Evolutionary conservation across 1,140 invertebrate species (phyloP), one percentile per base, ranked within the genome.

Genomic region (Philaenus spumarius): DNA sequence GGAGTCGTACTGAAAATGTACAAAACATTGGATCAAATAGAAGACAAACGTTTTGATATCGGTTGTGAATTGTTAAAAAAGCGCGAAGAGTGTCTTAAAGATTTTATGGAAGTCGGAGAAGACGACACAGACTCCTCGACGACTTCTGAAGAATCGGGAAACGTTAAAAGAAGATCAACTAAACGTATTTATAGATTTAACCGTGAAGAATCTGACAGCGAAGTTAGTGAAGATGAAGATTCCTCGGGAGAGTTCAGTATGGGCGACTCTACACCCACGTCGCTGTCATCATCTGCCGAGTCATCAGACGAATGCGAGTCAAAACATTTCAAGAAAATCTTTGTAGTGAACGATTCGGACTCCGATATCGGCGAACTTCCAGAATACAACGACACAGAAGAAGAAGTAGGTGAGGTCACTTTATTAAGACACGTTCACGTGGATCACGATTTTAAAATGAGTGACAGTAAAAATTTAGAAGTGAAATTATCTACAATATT

Each of bases 1-100:
- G 40, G 57, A 34, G 61, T 62, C 7, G 62, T 61, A 22, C 50
- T 63, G 14, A 63, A 63, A 54, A 26, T 57, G 40, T 63, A 60
- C 42, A 60, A 60, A 30, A 54, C 17, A 4, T 23, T 62, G 9
- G 61, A 60, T n/a, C 23, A 24, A 7, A 20, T 53, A 2, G 50
- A 53, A 53, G 30, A 39, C 5, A 47, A 3, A 14, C 17, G 20
- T 22, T 20, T 42, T 14, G 40, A 20, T 20, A 20, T 17, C 40
- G n/a, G n/a, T 5, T 17, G 40, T 42, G 40, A 15, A 17, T 15
- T 17, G 40, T 22, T 55, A 2, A 61, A 47, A 2, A 30, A 30
- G 9, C 26, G 26, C 9, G 60, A 61, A 51, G 55, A 56, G n/a
- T 15, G 55, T 2, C 26, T 61, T 2, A 58, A 47, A 24, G 60